These are phyloP conservation scores for Ceratosolen solmsi DNA, from an alignment of 1,140 invertebrate species.

Conservation along the genomic window DNA sequence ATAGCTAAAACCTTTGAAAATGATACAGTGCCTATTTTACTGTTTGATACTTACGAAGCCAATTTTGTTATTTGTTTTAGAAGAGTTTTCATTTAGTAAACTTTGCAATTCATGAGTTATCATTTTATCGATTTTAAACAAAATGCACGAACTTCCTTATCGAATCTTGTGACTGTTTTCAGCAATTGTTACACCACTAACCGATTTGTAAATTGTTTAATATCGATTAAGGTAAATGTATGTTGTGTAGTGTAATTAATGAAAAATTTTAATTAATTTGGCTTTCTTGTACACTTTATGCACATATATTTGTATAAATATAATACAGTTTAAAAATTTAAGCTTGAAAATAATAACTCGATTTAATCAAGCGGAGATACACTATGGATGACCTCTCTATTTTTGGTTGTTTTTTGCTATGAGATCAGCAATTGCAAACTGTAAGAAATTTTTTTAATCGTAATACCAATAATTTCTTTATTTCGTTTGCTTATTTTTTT, in stretches of 20 bases:
- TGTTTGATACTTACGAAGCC: neutral
- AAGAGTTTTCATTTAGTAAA: too few relatives aligned
- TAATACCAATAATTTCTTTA: constrained; percentile 18
- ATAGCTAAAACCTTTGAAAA: neutral
- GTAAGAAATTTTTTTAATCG: constrained; percentile 37
- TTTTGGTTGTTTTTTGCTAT: constrained; percentile 16
- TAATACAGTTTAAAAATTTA: constrained; percentile 13
- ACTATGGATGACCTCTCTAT: constrained; percentile 7
- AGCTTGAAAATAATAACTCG: constrained; percentile 18
- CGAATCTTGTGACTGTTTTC: neutral
- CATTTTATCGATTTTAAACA: neutral
- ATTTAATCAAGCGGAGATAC: constrained; percentile 2
- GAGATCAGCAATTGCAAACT: constrained; percentile 19
- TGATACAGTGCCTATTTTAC: neutral
- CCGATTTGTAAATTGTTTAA: constrained; percentile 21
- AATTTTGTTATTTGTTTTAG: too few relatives aligned
- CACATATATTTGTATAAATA: constrained; percentile 4
- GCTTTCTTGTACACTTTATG: constrained; percentile 3
- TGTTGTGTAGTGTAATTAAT: constrained; percentile 32
- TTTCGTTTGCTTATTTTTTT: constrained; percentile 8
- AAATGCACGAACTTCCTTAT: constrained; percentile 7
- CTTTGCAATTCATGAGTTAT: neutral
- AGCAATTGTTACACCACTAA: constrained; percentile 8
- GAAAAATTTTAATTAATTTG: neutral
- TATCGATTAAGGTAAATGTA: constrained; percentile 30